These are phyloP conservation scores for Pseudococcus longispinus DNA, from an alignment of 2,888 invertebrate genomes.

Conservation along the genomic window DNA sequence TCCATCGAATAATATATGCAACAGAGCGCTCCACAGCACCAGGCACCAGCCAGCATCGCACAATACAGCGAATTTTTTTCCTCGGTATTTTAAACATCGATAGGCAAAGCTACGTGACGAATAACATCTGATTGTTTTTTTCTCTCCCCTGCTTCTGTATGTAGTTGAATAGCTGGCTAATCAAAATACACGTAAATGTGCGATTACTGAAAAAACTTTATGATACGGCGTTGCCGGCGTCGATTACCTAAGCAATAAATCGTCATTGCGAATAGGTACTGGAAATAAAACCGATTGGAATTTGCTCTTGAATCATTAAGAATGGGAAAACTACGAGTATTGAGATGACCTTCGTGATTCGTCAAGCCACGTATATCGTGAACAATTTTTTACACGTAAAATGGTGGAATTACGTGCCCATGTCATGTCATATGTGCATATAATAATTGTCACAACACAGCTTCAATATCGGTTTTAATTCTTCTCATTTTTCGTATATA, in stretches of 20 bases:
- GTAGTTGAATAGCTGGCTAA: not conserved
- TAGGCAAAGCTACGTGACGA: not conserved
- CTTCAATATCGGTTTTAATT: slow-evolving; percentile 6
- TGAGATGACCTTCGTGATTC: slow-evolving; percentile 28
- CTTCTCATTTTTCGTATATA: not conserved
- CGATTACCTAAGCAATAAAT: not conserved
- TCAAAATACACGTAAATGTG: not conserved
- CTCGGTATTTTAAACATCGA: slow-evolving; percentile 8
- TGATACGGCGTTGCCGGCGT: not conserved
- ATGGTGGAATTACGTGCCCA: slow-evolving; percentile 8
- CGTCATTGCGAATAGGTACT: not conserved
- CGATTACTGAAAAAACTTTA: not conserved
- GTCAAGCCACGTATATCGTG: slow-evolving; percentile 19
- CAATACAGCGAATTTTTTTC: not conserved
- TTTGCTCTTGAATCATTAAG: slow-evolving; percentile 14
- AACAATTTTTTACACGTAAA: slow-evolving; percentile 9
- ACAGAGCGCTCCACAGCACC: not conserved
- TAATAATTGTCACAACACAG: not conserved
- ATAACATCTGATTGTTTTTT: not conserved
- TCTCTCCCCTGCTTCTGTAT: not conserved
- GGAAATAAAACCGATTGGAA: slow-evolving; percentile 7
- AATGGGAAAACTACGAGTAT: slow-evolving; percentile 11
- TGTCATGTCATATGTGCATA: not conserved
- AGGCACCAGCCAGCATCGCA: not conserved
- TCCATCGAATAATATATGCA: slow-evolving; percentile 13